Conservation (phyloP, 2,888 invertebrate species). For the Axea sp. region DNA sequence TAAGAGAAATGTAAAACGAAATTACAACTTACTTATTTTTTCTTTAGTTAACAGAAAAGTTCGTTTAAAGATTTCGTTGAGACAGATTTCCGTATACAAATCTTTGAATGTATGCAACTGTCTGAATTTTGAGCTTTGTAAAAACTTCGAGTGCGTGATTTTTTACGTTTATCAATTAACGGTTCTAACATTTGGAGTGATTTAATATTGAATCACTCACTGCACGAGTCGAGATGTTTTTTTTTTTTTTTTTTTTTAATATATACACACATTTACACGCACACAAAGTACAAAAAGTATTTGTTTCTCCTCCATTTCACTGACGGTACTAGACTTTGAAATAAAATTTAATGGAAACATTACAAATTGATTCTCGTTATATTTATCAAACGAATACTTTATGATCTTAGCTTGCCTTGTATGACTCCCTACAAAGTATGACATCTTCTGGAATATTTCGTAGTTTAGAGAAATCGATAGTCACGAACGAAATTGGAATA, state of each 20-base stretch:
- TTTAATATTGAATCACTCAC: constrained; percentile 53
- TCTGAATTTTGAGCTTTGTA: constrained; percentile 39
- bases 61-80: constrained; percentile 12
- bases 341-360: constrained; percentile 31
- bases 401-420: neutral
- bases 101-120: constrained; percentile 21
- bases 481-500: constrained; percentile 48
- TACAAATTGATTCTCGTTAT: constrained; percentile 17
- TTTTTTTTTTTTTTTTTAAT: no score
- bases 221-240: constrained; percentile 37
- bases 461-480: constrained; percentile 43
- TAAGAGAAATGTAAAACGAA: neutral
- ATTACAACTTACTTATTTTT: no score
- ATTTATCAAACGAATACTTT: constrained; percentile 13
- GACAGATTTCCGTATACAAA: constrained; percentile 6
- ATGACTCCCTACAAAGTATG: constrained; percentile 12
- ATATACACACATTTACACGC: constrained; percentile 51
- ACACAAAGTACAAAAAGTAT: constrained; percentile 50
- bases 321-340: constrained; percentile 23
- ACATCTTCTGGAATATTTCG: constrained; percentile 38
- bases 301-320: constrained; percentile 8
- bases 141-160: constrained; percentile 23
- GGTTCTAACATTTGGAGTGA: constrained; percentile 42
- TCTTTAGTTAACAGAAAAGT: no score
- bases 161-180: constrained; percentile 15